A percentile compares a stretch with the other conserved stretches of the same genome.
Conservation (phyloP, 2,888 invertebrate species). For the Hanleya hanleyi region DNA sequence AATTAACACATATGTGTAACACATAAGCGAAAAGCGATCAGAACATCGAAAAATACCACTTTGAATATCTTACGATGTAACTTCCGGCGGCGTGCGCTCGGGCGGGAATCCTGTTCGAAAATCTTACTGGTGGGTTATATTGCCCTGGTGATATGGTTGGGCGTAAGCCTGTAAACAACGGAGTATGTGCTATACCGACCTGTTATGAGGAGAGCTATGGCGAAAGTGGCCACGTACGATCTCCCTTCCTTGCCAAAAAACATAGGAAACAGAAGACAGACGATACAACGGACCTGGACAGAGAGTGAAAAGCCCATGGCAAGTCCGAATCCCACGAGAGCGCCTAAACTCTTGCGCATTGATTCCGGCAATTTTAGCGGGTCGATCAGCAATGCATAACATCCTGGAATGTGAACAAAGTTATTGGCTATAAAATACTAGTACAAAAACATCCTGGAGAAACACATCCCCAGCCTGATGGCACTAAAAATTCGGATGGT, state of each 20-base stretch:
- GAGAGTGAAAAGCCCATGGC: constrained; percentile 60
- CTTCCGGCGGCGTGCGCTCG: no score
- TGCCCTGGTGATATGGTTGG: background rate
- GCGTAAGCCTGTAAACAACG: background rate
- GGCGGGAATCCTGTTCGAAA: no score
- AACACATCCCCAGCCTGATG: no score
- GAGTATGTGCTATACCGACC: constrained; percentile 42
- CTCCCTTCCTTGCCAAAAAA: constrained; percentile 85
- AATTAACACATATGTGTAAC: no score
- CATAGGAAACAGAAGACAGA: constrained; percentile 81
- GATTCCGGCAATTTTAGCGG: constrained; percentile 42
- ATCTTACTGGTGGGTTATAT: no score
- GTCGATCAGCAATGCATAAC: constrained; percentile 47
- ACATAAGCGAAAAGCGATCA: no score
- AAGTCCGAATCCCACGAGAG: constrained; percentile 41
- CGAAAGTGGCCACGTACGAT: constrained; percentile 83
- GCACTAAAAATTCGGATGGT: no score
- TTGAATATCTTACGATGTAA: no score
- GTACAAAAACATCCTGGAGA: no score
- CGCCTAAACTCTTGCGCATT: constrained; percentile 44
- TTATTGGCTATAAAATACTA: no score
- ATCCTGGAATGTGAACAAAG: constrained; percentile 81
- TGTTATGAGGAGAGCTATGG: constrained; percentile 80
- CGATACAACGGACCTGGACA: constrained; percentile 81
- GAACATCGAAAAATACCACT: no score